phyloP scores from a whole-genome alignment of 2,888 invertebrate species.

The Lottia scabra region DNA sequence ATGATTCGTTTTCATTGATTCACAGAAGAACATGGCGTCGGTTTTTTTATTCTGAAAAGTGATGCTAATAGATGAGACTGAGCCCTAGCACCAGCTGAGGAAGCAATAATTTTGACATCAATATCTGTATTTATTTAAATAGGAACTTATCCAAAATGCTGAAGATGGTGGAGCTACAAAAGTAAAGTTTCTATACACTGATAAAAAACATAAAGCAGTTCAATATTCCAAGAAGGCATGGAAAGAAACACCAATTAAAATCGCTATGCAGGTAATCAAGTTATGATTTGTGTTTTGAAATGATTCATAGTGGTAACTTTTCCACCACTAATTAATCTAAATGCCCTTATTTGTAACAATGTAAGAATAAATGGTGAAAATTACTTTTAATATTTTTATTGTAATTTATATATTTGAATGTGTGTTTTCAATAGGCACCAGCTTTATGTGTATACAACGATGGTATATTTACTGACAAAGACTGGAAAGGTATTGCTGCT shows the following conservation, averaged over 20 bases:
- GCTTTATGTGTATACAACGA: conserved; percentile 61
- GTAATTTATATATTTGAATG: too few relatives aligned
- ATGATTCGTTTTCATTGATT: too few relatives aligned
- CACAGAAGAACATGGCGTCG: too few relatives aligned
- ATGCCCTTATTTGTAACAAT: too few relatives aligned
- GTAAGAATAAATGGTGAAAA: neutral
- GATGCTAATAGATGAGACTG: too few relatives aligned
- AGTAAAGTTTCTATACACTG: conserved; percentile 55
- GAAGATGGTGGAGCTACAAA: conserved; percentile 61
- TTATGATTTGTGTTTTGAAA: too few relatives aligned
- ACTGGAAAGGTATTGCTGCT: conserved; percentile 59
- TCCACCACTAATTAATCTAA: too few relatives aligned
- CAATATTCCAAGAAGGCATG: neutral
- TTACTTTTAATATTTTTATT: too few relatives aligned
- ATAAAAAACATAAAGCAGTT: neutral
- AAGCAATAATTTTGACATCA: neutral
- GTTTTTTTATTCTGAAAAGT: too few relatives aligned
- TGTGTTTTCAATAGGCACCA: conserved; percentile 48
- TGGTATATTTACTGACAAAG: conserved; percentile 53
- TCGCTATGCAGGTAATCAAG: neutral
- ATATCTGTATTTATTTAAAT: conserved; percentile 5
- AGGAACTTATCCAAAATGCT: conserved; percentile 65
- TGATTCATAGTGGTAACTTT: too few relatives aligned
- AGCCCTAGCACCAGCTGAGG: too few relatives aligned
- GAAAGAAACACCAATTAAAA: neutral